Base-by-base conservation (phyloP, 2,113 vertebrate species). In the Ardeotis arabs region DNA sequence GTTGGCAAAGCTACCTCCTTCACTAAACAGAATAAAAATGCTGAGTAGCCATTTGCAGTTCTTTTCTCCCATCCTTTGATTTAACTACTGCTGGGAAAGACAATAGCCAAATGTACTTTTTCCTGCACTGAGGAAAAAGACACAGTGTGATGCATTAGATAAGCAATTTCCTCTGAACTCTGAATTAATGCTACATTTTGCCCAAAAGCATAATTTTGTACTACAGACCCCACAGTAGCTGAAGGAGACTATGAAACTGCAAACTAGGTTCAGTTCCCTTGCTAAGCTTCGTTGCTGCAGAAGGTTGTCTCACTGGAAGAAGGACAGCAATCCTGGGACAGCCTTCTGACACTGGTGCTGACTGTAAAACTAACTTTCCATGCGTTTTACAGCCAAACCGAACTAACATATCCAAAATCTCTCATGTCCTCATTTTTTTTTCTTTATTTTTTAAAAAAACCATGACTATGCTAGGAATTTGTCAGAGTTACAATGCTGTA, bases 361-460 rank as follows among this genome's bases (percentile, higher is more conserved):
- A 17, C 21, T 68, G 66, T 37, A 93, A 39, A 76, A 55, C 7
- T 4, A 68, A 9, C 4, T 82, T 84, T 64, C 33, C 31, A 6
- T 20, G 35, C 14, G 22, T 69, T 73, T 80, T 77, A 10, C 8
- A 28, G 72, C 10, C 45, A 49, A 47, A 12, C 3, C 10, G 27
- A 73, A 12, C 4, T 66, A 76, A 47, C 4, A 31, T 29, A 69
- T 31, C 23, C 23, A 50, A 74, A 83, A 73, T 7, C 2, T 3
- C 7, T 44, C 14, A 2, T 59, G 4, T 47, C 4, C 4, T 3
- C 0, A 37, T 28, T 28, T 45, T 5, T 7, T 39, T 17, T 6
- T 52, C 16, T 24, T 66, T 66, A 7, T 41, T 72, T 74, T 41
- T 4, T 53, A 16, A 10, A 72, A 62, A 37, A 15, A 11, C 4